Base-by-base conservation (phyloP, 1,140 invertebrate genomes). In the Drosophila erecta region DNA sequence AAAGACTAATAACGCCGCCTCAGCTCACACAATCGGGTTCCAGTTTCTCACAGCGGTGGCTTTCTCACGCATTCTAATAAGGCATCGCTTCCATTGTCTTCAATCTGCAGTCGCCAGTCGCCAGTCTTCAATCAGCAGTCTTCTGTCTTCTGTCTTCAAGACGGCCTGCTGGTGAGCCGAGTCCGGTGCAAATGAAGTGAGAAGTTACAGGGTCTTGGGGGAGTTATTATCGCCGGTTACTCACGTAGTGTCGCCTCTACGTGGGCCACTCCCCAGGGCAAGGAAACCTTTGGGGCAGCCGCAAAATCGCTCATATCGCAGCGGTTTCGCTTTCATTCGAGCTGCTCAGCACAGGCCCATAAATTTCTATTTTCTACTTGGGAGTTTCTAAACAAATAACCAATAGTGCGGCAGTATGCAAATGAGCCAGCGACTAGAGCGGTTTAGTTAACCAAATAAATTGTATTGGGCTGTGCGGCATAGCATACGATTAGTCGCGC, bases 361-460 rank as follows among this genome's bases (percentile, higher is more conserved):
- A 67, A 76, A 76, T 76, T 76, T 76, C 67, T 70, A 66, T 76
- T 66, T 67, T 67, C 64, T 67, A 66, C 20, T 59, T 41, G 38
- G 49, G 35, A 75, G 57, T 85, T 65, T 84, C 62, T 64, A 70
- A 65, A 65, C 60, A 70, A 57, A 70, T 70, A 70, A 87, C 76
- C 81, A 74, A 87, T 84, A 64, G 72, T 38, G 24, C 24, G 11
- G 41, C 4, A 2, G n/a, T 65, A 87, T 87, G 84, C 80, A 87
- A 87, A 87, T 87, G 78, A 87, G 79, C 50, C 64, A 27, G 49
- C 41, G 38, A 53, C 61, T 58, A 57, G 40, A 55, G 46, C 67
- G 84, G 79, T 89, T 87, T 90, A 81, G 75, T 79, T 89, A 79
- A 61, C 85, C 79, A 84, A 79, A 89, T 87, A 89, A 79, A 89